Evolutionary conservation across 2,888 invertebrate genomes (phyloP).

Genomic region (Drosophila koepferae): DNA sequence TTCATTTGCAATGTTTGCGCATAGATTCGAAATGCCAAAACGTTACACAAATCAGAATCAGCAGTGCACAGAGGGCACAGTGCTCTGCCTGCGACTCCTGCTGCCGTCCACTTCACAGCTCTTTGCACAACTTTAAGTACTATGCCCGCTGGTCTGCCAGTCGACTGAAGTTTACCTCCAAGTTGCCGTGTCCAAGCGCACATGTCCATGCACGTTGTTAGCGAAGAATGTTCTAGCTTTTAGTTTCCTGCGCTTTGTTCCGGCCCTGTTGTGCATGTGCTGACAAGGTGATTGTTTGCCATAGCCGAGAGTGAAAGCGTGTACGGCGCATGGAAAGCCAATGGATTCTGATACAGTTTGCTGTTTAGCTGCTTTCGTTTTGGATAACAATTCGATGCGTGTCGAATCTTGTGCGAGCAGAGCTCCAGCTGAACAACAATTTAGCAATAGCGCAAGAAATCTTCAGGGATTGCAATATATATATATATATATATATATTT

Average conservation of each 20-base stretch:
- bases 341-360: constrained; percentile 28
- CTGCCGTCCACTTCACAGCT: constrained; percentile 9
- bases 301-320: not conserved
- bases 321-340: constrained; percentile 9
- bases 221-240: constrained; percentile 20
- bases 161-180: constrained; percentile 41
- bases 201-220: constrained; percentile 2
- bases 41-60: constrained; percentile 50
- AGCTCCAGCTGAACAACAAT: not conserved
- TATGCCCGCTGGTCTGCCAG: constrained; percentile 10
- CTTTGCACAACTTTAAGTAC: constrained; percentile 35
- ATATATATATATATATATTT: too few species aligned
- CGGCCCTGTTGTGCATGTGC: constrained; percentile 29
- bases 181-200: constrained; percentile 20
- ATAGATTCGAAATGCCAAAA: constrained; percentile 61
- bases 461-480: not conserved
- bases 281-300: constrained; percentile 43
- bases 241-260: constrained; percentile 51
- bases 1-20: constrained; percentile 71
- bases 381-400: not conserved
- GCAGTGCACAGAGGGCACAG: constrained; percentile 1
- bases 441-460: not conserved
- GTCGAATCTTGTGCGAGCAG: not conserved
- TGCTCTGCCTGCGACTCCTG: not conserved
- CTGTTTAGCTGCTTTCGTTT: not conserved